Evolutionary conservation across 64 coral and sea anemone species (phyloP).

Genomic region (Hydrozoanthus tunicans): DNA sequence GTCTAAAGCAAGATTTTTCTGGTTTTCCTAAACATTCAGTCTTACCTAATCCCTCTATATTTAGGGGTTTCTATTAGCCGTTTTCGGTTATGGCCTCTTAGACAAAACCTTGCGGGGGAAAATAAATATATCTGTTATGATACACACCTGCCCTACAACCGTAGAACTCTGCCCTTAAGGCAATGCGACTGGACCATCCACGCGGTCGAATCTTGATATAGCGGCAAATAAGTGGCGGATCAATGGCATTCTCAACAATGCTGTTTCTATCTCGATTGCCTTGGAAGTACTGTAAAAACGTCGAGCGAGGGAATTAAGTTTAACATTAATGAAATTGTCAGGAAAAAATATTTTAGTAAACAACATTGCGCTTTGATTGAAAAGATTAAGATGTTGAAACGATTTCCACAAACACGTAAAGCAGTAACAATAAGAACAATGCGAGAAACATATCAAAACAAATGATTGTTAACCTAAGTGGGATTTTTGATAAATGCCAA

Average conservation of each 20-base stretch:
- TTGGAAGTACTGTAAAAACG: conserved; percentile 64
- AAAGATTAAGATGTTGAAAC: too few species aligned
- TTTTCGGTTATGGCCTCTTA: background rate
- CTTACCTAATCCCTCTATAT: background rate
- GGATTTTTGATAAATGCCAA: too few species aligned
- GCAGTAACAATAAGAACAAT: too few species aligned
- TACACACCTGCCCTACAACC: conserved; percentile 69
- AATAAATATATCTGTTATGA: background rate
- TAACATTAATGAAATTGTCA: background rate
- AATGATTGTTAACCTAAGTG: too few species aligned
- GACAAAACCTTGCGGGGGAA: background rate
- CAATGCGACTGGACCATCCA: conserved; percentile 64
- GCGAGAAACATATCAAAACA: too few species aligned
- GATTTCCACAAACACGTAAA: too few species aligned
- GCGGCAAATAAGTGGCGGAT: conserved; percentile 58
- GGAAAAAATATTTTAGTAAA: too few species aligned
- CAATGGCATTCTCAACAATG: conserved; percentile 64
- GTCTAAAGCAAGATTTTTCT: too few species aligned
- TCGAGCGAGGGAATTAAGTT: background rate
- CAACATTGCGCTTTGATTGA: too few species aligned
- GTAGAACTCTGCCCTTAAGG: conserved; percentile 78
- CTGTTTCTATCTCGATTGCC: conserved; percentile 74
- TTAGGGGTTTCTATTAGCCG: background rate
- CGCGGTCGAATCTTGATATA: conserved; percentile 65
- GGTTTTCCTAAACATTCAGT: too few species aligned